These are phyloP conservation scores for Agrotis clavis DNA, from an alignment of 2,888 invertebrate genomes.

Conservation along the genomic window DNA sequence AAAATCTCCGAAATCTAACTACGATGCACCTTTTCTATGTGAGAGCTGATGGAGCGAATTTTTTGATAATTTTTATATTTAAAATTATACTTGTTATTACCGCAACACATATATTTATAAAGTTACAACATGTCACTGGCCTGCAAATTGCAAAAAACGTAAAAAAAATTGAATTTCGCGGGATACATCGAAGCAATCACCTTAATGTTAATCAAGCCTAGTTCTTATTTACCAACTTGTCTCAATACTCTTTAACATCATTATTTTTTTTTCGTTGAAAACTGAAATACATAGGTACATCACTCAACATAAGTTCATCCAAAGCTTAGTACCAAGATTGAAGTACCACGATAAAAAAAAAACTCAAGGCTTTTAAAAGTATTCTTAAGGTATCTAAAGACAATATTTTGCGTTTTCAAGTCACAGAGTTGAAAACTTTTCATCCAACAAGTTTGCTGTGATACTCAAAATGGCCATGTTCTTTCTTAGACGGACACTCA, in stretches of 20 bases:
- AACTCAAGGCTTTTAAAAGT: too few species aligned
- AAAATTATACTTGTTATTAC: too few species aligned
- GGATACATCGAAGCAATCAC: too few species aligned
- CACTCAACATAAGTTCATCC: neutral
- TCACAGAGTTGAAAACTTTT: slow-evolving; percentile 34
- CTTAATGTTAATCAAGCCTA: neutral
- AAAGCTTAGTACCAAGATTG: neutral
- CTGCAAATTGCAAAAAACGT: too few species aligned
- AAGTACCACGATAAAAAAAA: too few species aligned
- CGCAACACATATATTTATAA: too few species aligned
- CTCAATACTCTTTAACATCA: neutral
- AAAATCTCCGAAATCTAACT: too few species aligned
- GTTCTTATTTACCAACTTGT: neutral
- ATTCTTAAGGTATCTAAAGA: neutral
- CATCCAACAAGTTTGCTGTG: slow-evolving; percentile 1
- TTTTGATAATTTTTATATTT: too few species aligned
- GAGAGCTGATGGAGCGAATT: too few species aligned
- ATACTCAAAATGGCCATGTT: neutral
- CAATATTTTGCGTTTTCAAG: slow-evolving; percentile 11
- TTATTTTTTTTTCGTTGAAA: neutral
- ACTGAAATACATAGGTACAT: neutral
- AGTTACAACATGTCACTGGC: too few species aligned
- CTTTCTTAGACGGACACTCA: neutral
- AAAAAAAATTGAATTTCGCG: too few species aligned
- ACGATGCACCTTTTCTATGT: too few species aligned